Percentiles rank a stretch among this genome's conserved stretches.
phyloP scores from a whole-genome alignment of 2,888 invertebrate species.

The Protonemura montana region DNA sequence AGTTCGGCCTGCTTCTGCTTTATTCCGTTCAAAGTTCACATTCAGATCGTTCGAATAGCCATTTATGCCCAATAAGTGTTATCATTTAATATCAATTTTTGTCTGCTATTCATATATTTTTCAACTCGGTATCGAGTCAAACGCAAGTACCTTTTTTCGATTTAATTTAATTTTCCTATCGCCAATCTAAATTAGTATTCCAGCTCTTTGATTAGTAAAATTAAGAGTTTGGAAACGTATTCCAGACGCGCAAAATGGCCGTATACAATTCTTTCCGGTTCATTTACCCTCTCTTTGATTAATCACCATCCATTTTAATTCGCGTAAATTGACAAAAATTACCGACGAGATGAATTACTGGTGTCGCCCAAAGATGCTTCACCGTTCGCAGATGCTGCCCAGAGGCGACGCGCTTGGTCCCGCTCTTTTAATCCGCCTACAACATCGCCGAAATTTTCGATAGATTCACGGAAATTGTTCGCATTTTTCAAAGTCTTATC shows the following conservation, averaged over 20 bases:
- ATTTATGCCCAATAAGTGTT: too few relatives aligned
- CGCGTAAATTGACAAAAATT: neutral
- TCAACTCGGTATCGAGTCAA: too few relatives aligned
- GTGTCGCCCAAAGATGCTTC: neutral
- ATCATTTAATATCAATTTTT: too few relatives aligned
- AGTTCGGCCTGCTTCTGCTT: too few relatives aligned
- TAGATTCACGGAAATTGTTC: constrained; percentile 33
- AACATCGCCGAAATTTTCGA: neutral
- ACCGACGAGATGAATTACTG: neutral
- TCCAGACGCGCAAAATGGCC: neutral
- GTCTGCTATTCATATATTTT: too few relatives aligned
- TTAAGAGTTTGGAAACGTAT: too few relatives aligned
- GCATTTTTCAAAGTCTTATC: constrained; percentile 31
- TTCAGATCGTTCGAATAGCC: too few relatives aligned
- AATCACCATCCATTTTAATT: neutral
- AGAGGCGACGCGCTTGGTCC: neutral
- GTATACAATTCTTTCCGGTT: neutral
- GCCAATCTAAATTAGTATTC: too few relatives aligned
- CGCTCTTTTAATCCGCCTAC: constrained; percentile 22
- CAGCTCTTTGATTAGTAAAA: too few relatives aligned
- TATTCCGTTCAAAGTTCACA: too few relatives aligned
- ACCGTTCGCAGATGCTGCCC: neutral
- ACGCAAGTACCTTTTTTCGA: too few relatives aligned
- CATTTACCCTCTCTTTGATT: neutral
- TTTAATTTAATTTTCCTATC: too few relatives aligned